phyloP scores from a whole-genome alignment of 2,113 vertebrate species.

The Vanacampus margaritifer region DNA sequence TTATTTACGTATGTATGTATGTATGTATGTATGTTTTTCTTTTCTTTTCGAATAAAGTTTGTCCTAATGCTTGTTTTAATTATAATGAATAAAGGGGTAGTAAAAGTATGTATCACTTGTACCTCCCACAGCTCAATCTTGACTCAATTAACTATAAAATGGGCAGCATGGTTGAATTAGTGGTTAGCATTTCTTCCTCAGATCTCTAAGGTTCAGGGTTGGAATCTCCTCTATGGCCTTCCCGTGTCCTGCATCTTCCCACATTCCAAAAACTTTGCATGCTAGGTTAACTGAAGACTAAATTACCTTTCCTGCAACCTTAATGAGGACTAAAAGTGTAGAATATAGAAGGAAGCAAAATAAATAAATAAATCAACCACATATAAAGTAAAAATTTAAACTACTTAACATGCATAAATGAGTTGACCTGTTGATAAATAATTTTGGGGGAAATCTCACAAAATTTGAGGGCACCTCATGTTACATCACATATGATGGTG shows the following conservation, averaged over 20 bases:
- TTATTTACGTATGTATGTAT: too few relatives aligned
- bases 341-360: background rate
- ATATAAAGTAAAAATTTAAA: too few relatives aligned
- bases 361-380: too few relatives aligned
- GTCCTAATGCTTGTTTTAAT: too few relatives aligned
- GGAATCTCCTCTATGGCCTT: background rate
- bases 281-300: background rate
- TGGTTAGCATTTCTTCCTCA: background rate
- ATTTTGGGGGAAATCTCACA: too few relatives aligned
- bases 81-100: background rate
- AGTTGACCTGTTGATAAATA: too few relatives aligned
- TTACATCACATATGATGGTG: too few relatives aligned
- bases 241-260: background rate
- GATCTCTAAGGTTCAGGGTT: background rate
- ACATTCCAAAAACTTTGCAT: background rate
- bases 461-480: too few relatives aligned
- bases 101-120: background rate
- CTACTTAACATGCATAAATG: too few relatives aligned
- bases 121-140: background rate
- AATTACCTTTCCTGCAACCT: background rate
- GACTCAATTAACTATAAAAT: background rate
- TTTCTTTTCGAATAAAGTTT: too few relatives aligned
- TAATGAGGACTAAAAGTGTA: background rate
- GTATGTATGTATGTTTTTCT: too few relatives aligned
- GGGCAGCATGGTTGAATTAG: background rate